Evolutionary conservation across 2,113 vertebrate species (phyloP).

Genomic region (Peromyscus maniculatus): DNA sequence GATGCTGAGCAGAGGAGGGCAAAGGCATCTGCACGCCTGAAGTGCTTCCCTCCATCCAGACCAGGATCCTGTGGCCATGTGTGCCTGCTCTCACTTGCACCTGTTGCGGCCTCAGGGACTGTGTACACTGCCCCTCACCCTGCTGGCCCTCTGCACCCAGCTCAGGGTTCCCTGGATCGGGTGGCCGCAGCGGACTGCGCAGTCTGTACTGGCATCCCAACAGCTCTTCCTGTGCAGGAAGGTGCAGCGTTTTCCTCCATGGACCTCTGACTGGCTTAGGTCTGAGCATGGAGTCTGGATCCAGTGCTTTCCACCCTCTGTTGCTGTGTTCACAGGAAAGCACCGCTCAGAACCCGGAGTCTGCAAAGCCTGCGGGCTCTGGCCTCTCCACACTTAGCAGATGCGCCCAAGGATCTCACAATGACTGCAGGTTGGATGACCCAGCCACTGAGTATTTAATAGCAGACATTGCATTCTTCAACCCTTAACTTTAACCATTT

Average conservation of each 20-base stretch:
- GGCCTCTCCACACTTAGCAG: neutral
- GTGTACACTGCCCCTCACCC: neutral
- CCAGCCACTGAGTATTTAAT: neutral
- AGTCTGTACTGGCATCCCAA: neutral
- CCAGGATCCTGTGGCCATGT: neutral
- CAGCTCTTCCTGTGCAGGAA: neutral
- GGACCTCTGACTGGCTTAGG: neutral
- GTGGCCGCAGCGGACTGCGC: neutral
- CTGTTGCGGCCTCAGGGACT: neutral
- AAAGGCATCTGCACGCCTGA: neutral
- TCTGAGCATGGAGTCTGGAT: neutral
- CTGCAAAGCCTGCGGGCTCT: neutral
- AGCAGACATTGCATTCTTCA: neutral
- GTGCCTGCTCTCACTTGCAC: neutral
- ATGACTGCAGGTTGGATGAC: neutral
- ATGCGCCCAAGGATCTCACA: neutral
- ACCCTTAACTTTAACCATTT: neutral
- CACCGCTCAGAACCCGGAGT: accelerated
- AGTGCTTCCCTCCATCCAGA: neutral
- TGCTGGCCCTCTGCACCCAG: neutral
- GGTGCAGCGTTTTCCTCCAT: neutral
- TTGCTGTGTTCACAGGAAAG: neutral
- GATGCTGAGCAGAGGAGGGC: neutral
- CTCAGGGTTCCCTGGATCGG: neutral
- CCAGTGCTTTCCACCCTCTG: no score